Base-by-base conservation (phyloP, 2,113 vertebrate genomes). In the Cololabis saira region DNA sequence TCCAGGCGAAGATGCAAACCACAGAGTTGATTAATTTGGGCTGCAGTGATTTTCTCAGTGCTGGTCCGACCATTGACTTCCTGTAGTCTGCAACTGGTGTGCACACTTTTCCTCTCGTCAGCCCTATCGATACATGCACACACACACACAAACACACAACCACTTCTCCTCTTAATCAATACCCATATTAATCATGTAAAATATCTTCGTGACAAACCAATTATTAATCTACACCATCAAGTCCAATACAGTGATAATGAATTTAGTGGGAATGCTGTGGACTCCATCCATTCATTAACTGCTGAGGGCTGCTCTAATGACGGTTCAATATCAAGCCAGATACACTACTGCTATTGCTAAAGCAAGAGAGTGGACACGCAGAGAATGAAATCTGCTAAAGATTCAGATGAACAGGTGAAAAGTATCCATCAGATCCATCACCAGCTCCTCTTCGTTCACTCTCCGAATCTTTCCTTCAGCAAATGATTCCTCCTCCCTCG, bases 251-350 rank as follows among this genome's bases (percentile, higher is more conserved):
- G 90, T 91, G 87, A 85, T 91, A 93, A 94, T 94, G 90, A 93
- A 93, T 94, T 93, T 92, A 94, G 90, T 92, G 91, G 87, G 74
- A 91, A 91, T 82, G 90, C 91, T 89, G 88, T 92, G 89, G 90
- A 93, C 90, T 93, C 88, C 88, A 91, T 92, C 90, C 90, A 79
- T 94, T 94, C 92, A 94, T 94, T 92, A 94, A 94, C 88, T 94
- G 91, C 90, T 92, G 92, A 93, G 91, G 90, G 92, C 88, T 89
- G 86, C 81, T 61, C 85, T 92, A 94, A 88, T 88, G 91, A 93
- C 90, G 91, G 91, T 89, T 92, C 92, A 90, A 91, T 93, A 92
- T 93, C 92, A 92, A 27, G 80, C 87, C 56, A 88, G 87, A 87
- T 92, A 89, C 90, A 91, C 88, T 85, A 80, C 74, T 57, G 40